Conservation (phyloP, 2,888 invertebrate species). For the Parnassius smintheus region DNA sequence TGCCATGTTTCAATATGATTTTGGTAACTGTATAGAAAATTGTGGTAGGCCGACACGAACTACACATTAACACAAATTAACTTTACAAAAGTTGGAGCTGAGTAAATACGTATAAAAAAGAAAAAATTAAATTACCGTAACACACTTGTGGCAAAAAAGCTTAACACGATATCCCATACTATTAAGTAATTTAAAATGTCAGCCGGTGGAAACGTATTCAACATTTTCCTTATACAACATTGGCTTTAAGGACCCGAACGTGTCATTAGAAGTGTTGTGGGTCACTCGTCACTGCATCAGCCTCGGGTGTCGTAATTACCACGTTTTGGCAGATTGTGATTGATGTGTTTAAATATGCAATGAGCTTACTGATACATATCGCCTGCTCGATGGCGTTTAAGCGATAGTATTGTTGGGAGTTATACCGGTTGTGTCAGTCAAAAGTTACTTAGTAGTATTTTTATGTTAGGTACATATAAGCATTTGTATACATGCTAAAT, state of each 20-base stretch:
- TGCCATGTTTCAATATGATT: no score
- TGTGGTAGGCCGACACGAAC: no score
- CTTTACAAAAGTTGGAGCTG: no score
- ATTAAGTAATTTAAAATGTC: constrained; percentile 28
- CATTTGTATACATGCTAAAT: no score
- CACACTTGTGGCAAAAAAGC: constrained; percentile 3
- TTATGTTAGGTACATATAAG: no score
- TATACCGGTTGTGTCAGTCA: constrained; percentile 5
- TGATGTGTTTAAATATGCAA: constrained; percentile 36
- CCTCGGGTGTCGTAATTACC: constrained; percentile 19
- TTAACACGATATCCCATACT: constrained; percentile 5
- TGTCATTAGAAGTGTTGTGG: constrained; percentile 28
- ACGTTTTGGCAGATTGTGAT: constrained; percentile 31
- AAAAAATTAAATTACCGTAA: not conserved
- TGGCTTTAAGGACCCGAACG: constrained; percentile 12
- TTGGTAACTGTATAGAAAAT: no score
- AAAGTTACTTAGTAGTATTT: not conserved
- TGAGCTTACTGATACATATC: constrained; percentile 30
- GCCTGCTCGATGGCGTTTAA: constrained; percentile 31
- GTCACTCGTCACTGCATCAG: constrained; percentile 24
- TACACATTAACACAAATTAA: no score
- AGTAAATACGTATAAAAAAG: no score
- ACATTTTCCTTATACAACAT: constrained; percentile 22
- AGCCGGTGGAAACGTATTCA: constrained; percentile 7
- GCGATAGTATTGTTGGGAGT: constrained; percentile 17